These are phyloP conservation scores for Phrynocephalus vlangalii DNA, from an alignment of 2,797 vertebrate genomes.

Conservation along the genomic window DNA sequence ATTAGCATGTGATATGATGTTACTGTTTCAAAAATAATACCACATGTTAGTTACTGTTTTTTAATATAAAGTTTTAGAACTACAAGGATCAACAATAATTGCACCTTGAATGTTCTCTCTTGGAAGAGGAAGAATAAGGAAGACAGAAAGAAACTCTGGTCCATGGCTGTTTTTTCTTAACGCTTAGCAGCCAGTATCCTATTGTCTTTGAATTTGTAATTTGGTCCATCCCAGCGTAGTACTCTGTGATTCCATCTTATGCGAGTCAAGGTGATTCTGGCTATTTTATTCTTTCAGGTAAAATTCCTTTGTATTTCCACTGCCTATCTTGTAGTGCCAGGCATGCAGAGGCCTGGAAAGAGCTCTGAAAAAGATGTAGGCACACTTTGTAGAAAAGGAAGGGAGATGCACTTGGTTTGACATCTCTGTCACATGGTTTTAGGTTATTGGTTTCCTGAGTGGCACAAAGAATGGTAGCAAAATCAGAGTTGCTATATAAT, in stretches of 20 bases:
- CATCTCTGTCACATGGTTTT: neutral
- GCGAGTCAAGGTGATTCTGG: neutral
- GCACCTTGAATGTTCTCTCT: too few species aligned
- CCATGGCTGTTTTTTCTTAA: too few species aligned
- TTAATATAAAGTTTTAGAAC: too few species aligned
- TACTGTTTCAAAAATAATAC: too few species aligned
- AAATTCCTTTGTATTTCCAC: neutral
- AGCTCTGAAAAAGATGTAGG: neutral
- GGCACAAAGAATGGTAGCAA: neutral
- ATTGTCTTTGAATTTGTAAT: conserved; percentile 2
- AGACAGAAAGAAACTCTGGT: too few species aligned
- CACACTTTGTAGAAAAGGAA: neutral
- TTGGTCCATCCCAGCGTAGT: neutral
- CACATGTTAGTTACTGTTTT: too few species aligned
- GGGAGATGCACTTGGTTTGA: neutral
- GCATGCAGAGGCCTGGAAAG: neutral
- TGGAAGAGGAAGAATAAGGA: too few species aligned
- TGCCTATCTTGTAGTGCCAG: conserved; percentile 9
- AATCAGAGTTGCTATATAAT: conserved; percentile 16
- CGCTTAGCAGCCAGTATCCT: too few species aligned
- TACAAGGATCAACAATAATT: too few species aligned
- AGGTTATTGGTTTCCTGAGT: conserved; percentile 4
- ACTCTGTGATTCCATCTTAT: neutral
- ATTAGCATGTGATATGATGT: too few species aligned
- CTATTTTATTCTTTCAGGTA: conserved; percentile 3